Percentiles rank a stretch among this genome's conserved stretches.
Evolutionary conservation across 2,797 vertebrate genomes (phyloP).

Genomic region (Acipenser oxyrinchus): DNA sequence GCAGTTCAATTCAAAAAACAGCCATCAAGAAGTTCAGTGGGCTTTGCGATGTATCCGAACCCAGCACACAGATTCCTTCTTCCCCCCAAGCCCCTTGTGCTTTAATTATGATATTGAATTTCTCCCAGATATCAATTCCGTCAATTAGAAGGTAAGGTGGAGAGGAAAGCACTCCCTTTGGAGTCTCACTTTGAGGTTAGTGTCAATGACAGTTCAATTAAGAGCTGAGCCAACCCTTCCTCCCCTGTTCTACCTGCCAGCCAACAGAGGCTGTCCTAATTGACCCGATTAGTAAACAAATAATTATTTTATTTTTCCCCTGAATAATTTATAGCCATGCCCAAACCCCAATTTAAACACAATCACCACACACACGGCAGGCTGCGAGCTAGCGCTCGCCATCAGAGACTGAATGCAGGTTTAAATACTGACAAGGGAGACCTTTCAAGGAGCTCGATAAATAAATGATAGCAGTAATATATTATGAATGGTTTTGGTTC

Average conservation of each 20-base stretch:
- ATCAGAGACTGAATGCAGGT: constrained; percentile 49
- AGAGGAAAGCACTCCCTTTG: neutral
- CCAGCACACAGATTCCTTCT: too few species aligned
- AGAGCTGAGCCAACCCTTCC: neutral
- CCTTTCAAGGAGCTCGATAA: constrained; percentile 39
- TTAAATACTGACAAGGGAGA: constrained; percentile 50
- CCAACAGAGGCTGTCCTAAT: constrained; percentile 8
- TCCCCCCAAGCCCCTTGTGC: neutral
- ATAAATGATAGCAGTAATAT: constrained; percentile 65
- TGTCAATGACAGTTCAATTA: constrained; percentile 6
- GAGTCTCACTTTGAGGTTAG: neutral
- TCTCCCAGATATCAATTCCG: neutral
- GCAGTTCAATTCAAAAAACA: too few species aligned
- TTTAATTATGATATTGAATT: neutral
- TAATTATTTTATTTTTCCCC: constrained; percentile 24
- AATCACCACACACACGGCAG: constrained; percentile 17
- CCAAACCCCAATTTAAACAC: constrained; percentile 11
- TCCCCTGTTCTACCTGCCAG: constrained; percentile 3
- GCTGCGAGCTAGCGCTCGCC: constrained; percentile 18
- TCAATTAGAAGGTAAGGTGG: constrained; percentile 3
- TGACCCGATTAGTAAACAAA: constrained; percentile 29
- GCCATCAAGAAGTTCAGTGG: too few species aligned
- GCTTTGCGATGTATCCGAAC: too few species aligned
- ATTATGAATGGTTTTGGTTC: constrained; percentile 63
- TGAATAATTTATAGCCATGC: constrained; percentile 26